A percentile compares a stretch with the other conserved stretches of the same genome.
phyloP scores from a whole-genome alignment of 2,888 invertebrate genomes.

The Harpagoxenus sublaevis region DNA sequence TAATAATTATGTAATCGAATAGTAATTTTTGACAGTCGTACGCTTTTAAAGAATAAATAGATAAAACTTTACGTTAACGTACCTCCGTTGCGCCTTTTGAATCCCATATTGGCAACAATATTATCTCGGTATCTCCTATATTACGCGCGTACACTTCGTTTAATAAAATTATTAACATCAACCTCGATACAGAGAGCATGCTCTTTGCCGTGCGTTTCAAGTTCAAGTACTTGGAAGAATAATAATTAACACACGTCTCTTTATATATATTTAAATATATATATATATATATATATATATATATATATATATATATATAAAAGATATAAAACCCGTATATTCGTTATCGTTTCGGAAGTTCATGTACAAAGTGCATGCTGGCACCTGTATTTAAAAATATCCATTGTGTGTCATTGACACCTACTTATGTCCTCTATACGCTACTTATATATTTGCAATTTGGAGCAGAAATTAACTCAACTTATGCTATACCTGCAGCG shows the following conservation, averaged over 20 bases:
- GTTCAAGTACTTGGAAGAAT: slow-evolving; percentile 67
- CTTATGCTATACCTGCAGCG: neutral
- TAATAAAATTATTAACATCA: slow-evolving; percentile 63
- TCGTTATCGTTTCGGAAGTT: slow-evolving; percentile 67
- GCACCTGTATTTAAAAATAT: slow-evolving; percentile 76
- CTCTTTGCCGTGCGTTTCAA: slow-evolving; percentile 65
- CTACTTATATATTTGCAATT: neutral
- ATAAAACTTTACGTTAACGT: slow-evolving; percentile 24
- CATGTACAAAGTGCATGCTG: slow-evolving; percentile 76
- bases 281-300: neutral
- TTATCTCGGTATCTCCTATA: slow-evolving; percentile 72
- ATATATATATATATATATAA: too few species aligned
- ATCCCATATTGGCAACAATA: slow-evolving; percentile 75
- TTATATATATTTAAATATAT: slow-evolving; percentile 71
- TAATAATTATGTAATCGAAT: neutral
- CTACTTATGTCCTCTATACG: slow-evolving; percentile 13
- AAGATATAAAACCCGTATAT: slow-evolving; percentile 69
- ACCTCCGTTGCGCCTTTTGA: slow-evolving; percentile 65
- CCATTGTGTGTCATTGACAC: slow-evolving; percentile 66
- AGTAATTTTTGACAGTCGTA: neutral
- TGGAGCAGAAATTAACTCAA: slow-evolving; percentile 15
- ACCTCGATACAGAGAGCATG: slow-evolving; percentile 68
- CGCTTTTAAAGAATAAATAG: slow-evolving; percentile 13
- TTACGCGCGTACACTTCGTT: slow-evolving; percentile 34
- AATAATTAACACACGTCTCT: slow-evolving; percentile 59